These are phyloP conservation scores for Saccopteryx bilineata DNA, from an alignment of 2,113 vertebrate species.

Conservation along the genomic window DNA sequence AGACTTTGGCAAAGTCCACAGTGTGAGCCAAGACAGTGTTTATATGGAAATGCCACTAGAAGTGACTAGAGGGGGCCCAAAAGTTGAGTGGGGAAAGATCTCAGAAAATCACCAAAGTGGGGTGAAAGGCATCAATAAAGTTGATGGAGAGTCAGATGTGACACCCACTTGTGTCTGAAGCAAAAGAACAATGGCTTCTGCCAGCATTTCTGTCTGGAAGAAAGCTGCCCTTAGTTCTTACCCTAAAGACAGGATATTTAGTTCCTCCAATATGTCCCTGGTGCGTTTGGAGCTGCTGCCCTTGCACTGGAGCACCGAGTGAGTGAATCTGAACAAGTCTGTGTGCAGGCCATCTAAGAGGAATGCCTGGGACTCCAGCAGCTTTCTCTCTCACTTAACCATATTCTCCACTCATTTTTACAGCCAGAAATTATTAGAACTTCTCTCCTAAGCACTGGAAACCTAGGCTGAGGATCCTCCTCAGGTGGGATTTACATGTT, in stretches of 20 bases:
- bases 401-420: background rate
- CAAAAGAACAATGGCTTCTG: background rate
- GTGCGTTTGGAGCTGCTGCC: background rate
- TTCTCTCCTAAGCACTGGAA: background rate
- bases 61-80: background rate
- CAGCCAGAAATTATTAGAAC: background rate
- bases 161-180: background rate
- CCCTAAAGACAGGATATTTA: background rate
- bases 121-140: background rate
- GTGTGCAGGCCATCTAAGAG: background rate
- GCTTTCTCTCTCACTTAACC: background rate
- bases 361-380: background rate
- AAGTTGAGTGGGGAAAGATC: background rate
- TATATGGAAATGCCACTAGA: background rate
- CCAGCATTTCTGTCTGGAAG: background rate
- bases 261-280: background rate
- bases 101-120: background rate
- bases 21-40: background rate
- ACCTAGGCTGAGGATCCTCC: background rate
- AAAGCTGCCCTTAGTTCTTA: background rate
- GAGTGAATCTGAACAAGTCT: background rate
- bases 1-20: background rate
- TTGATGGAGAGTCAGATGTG: background rate
- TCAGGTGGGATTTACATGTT: background rate
- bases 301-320: background rate